Percentiles rank a stretch among this genome's conserved stretches.
Evolutionary conservation across 2,797 vertebrate genomes (phyloP).

Genomic region (Coreius guichenoti): DNA sequence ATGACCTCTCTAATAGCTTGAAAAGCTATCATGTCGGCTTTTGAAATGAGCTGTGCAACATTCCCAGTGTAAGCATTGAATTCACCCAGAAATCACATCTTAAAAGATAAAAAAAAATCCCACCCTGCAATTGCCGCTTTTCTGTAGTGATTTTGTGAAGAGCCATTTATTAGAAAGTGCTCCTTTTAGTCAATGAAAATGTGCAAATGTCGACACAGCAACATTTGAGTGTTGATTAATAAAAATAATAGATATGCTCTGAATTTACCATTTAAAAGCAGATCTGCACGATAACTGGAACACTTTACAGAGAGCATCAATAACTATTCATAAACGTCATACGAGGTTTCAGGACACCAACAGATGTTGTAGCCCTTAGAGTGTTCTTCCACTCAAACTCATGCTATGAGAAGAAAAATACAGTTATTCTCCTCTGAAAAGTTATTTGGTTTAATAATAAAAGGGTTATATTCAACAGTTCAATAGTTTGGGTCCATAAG

Average conservation of each 20-base stretch:
- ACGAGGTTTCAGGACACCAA: conserved; percentile 12
- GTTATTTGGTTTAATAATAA: background rate
- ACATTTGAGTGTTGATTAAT: conserved; percentile 39
- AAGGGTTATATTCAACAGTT: background rate
- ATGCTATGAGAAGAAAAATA: background rate
- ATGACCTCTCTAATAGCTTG: background rate
- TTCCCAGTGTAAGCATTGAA: background rate
- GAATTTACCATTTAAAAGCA: background rate
- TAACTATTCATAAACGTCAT: conserved; percentile 44
- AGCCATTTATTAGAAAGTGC: background rate
- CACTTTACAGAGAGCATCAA: conserved; percentile 43
- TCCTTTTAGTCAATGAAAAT: background rate
- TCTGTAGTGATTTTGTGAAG: conserved; percentile 24
- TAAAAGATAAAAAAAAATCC: background rate
- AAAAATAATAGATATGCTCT: background rate
- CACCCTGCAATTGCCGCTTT: background rate
- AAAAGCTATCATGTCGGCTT: background rate
- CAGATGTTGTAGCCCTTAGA: background rate
- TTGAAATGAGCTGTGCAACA: conserved; percentile 6
- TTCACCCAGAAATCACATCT: background rate
- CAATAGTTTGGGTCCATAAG: background rate
- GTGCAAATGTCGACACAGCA: background rate
- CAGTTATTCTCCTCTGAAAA: background rate
- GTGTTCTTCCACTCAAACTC: conserved; percentile 3
- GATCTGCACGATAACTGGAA: conserved; percentile 44